Evolutionary conservation across 2,797 vertebrate genomes (phyloP).

Genomic region (Tapirus indicus): DNA sequence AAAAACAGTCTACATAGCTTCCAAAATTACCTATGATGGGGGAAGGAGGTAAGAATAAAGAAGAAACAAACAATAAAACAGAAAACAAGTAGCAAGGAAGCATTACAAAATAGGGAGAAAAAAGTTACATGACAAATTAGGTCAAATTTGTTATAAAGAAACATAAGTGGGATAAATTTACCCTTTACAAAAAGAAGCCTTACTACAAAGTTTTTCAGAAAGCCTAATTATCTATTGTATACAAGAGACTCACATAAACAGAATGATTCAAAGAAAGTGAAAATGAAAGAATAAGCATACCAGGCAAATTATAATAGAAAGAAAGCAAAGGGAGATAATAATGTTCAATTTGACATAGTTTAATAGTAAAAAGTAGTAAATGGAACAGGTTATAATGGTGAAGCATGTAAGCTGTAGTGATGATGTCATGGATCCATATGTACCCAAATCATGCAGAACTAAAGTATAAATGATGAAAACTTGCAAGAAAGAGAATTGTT

Average conservation of each 20-base stretch:
- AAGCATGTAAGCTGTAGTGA: not conserved
- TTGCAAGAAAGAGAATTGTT: constrained; percentile 17
- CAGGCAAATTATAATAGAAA: constrained; percentile 2
- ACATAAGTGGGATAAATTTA: not conserved
- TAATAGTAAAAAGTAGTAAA: constrained; percentile 36
- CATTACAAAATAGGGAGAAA: not conserved
- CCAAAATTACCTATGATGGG: not conserved
- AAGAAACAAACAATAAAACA: not conserved
- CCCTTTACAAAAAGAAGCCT: not conserved
- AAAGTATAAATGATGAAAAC: constrained; percentile 41
- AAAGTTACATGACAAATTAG: not conserved
- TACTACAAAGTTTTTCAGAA: not conserved
- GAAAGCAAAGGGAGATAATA: not conserved
- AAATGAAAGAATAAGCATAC: constrained; percentile 10
- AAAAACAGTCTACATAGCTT: not conserved
- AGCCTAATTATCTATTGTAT: not conserved
- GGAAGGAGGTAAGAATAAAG: not conserved
- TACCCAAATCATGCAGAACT: not conserved
- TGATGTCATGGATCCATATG: not conserved
- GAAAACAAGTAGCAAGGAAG: not conserved
- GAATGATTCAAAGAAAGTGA: not conserved
- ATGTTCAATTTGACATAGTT: constrained; percentile 21
- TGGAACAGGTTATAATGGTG: constrained; percentile 24
- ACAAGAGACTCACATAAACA: not conserved
- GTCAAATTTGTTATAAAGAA: not conserved